Evolutionary conservation across 2,797 vertebrate species (phyloP).

Genomic region (Microcaecilia unicolor): DNA sequence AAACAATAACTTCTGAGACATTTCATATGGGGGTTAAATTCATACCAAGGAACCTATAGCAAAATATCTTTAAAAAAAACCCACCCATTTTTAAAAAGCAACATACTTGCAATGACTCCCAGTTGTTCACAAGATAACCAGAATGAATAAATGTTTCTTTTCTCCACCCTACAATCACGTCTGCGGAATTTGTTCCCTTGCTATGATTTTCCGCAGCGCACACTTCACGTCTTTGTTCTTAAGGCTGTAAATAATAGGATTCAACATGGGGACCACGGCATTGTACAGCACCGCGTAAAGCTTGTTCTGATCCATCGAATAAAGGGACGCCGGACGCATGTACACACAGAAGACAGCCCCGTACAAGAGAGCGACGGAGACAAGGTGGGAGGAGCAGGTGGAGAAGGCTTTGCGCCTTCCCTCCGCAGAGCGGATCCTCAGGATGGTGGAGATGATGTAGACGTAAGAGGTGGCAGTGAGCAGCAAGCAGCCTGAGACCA

Average conservation of each 20-base stretch:
- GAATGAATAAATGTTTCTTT: too few species aligned
- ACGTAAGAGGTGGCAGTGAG: constrained; percentile 3
- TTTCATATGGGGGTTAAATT: too few species aligned
- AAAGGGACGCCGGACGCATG: constrained; percentile 8
- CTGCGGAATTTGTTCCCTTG: too few species aligned
- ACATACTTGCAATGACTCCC: too few species aligned
- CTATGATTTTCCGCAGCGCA: not conserved
- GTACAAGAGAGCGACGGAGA: constrained; percentile 3
- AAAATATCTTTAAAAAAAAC: too few species aligned
- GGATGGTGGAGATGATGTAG: not conserved
- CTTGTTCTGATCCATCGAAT: constrained; percentile 4
- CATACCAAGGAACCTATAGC: too few species aligned
- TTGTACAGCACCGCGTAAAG: constrained; percentile 6
- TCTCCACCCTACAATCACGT: too few species aligned
- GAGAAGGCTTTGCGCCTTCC: constrained; percentile 2
- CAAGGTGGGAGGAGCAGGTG: constrained; percentile 3
- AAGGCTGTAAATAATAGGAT: constrained; percentile 2
- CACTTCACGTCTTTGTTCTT: constrained; percentile 6
- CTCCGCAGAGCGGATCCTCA: not conserved
- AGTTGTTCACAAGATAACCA: too few species aligned
- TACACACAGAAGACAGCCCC: constrained; percentile 4
- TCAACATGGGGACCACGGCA: constrained; percentile 8
- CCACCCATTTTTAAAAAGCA: too few species aligned
- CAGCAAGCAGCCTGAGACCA: not conserved
- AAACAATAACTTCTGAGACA: too few species aligned